A percentile compares a stretch with the other conserved stretches of the same genome.
Evolutionary conservation across 2,888 invertebrate genomes (phyloP).

Genomic region (Volucella inanis): DNA sequence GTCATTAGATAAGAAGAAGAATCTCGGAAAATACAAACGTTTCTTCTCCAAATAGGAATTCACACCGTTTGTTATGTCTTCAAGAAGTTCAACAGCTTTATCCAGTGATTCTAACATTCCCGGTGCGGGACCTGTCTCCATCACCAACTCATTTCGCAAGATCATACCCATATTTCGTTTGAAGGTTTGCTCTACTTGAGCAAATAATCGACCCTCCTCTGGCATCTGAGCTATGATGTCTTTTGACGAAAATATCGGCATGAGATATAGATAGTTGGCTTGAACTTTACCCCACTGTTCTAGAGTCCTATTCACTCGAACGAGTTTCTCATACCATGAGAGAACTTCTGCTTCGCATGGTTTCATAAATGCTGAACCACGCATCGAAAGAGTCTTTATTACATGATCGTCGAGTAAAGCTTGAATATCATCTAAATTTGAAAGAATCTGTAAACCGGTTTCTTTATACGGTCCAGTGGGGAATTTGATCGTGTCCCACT

Average conservation of each 20-base stretch:
- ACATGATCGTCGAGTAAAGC: constrained; percentile 88
- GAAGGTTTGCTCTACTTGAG: constrained; percentile 84
- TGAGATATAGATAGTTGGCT: constrained; percentile 86
- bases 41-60: constrained; percentile 87
- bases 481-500: constrained; percentile 87
- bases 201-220: constrained; percentile 86
- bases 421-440: constrained; percentile 86
- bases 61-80: constrained; percentile 86
- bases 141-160: constrained; percentile 81
- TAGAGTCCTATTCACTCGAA: constrained; percentile 84
- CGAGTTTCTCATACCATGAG: constrained; percentile 86
- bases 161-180: constrained; percentile 82
- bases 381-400: constrained; percentile 88
- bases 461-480: constrained; percentile 85
- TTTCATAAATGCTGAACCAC: constrained; percentile 89
- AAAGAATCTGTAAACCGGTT: constrained; percentile 86
- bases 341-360: constrained; percentile 84
- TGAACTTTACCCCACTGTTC: constrained; percentile 88
- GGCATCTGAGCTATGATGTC: constrained; percentile 87
- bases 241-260: constrained; percentile 87
- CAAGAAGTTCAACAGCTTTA: constrained; percentile 84
- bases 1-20: constrained; percentile 90
- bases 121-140: constrained; percentile 84
- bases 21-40: constrained; percentile 87
- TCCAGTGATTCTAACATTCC: constrained; percentile 89